phyloP scores from a whole-genome alignment of 2,888 invertebrate genomes.

The Hybos culiciformis region DNA sequence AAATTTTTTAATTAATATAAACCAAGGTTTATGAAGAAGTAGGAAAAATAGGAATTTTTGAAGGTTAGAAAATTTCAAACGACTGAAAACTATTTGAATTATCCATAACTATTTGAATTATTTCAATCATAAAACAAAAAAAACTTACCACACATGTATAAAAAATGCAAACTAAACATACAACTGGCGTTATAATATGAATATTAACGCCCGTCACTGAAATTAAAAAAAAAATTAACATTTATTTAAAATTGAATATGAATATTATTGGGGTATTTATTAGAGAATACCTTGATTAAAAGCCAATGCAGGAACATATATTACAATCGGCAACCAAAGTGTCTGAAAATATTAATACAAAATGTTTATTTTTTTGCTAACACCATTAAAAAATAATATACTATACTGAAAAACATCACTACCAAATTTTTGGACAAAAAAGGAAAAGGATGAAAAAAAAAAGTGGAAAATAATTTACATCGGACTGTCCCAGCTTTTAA shows the following conservation, averaged over 20 bases:
- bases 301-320: constrained; percentile 63
- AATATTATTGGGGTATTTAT: neutral
- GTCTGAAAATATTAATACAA: constrained; percentile 17
- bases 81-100: too few relatives aligned
- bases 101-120: too few relatives aligned
- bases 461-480: too few relatives aligned
- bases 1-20: neutral
- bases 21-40: too few relatives aligned
- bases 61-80: too few relatives aligned
- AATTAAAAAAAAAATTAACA: constrained; percentile 12
- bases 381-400: neutral
- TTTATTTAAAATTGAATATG: neutral
- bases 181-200: constrained; percentile 66
- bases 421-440: too few relatives aligned
- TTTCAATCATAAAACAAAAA: neutral
- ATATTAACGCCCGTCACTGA: constrained; percentile 53
- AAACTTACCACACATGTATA: constrained; percentile 76
- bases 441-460: too few relatives aligned
- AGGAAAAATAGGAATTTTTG: too few relatives aligned
- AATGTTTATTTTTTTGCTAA: neutral
- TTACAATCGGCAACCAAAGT: constrained; percentile 36
- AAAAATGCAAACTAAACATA: constrained; percentile 67
- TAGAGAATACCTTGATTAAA: constrained; percentile 56
- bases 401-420: neutral
- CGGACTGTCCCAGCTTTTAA: too few relatives aligned